phyloP scores from a whole-genome alignment of 2,888 invertebrate species.

The Parnassius glacialis region DNA sequence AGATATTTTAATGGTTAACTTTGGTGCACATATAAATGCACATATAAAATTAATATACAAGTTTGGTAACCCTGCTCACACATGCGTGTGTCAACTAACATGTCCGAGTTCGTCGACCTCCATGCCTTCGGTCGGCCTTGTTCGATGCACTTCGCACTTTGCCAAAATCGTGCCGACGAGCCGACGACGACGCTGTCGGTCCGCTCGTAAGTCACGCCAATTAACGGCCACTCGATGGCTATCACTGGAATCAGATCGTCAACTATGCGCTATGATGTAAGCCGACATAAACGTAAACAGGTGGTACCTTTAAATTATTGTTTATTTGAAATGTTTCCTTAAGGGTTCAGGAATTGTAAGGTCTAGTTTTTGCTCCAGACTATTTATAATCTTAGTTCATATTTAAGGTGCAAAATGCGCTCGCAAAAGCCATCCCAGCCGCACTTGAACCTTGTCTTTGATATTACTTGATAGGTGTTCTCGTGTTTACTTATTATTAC shows the following conservation, averaged over 20 bases:
- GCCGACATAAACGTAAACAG: not conserved
- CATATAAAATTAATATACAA: slow-evolving; percentile 7
- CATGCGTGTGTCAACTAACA: slow-evolving; percentile 50
- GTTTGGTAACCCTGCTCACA: slow-evolving; percentile 38
- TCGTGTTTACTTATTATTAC: no score
- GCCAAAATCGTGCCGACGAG: slow-evolving; percentile 39
- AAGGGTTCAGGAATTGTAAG: no score
- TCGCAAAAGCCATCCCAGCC: no score
- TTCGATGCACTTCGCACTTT: slow-evolving; percentile 39
- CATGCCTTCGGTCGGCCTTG: slow-evolving; percentile 42
- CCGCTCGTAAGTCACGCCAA: slow-evolving; percentile 30
- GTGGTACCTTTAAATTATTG: no score
- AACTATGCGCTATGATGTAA: slow-evolving; percentile 1
- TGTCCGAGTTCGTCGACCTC: slow-evolving; percentile 62
- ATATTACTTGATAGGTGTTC: no score
- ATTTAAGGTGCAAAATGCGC: no score
- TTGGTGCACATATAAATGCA: not conserved
- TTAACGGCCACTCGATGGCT: slow-evolving; percentile 21
- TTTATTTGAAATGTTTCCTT: no score
- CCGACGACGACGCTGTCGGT: slow-evolving; percentile 27
- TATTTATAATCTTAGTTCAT: no score
- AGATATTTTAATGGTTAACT: not conserved
- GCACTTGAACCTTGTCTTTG: no score
- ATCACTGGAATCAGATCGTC: not conserved
- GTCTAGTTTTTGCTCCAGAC: no score